A percentile compares a stretch with the other conserved stretches of the same genome.
These are phyloP conservation scores for Halictus ligatus DNA, from an alignment of 2,888 invertebrate genomes.

Conservation along the genomic window DNA sequence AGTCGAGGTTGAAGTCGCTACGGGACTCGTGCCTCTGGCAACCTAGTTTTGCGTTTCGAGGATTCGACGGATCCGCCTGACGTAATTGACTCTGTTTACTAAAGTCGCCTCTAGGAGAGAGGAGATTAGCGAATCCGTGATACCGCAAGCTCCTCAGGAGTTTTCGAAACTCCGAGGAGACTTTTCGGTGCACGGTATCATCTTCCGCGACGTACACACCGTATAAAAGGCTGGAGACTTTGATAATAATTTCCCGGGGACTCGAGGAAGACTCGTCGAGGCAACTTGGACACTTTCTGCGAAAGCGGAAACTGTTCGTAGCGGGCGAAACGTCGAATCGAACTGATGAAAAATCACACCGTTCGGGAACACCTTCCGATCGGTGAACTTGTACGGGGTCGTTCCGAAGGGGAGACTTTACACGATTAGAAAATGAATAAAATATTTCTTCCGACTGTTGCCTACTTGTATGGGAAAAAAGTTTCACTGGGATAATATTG, in stretches of 20 bases:
- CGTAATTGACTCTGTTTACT: conserved; percentile 2
- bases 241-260: background rate
- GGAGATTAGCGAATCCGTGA: conserved; percentile 1
- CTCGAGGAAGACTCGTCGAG: background rate
- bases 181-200: background rate
- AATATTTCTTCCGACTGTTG: too few species aligned
- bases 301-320: too few species aligned
- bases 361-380: too few species aligned
- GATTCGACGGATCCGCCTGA: background rate
- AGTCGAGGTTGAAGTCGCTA: conserved; percentile 8
- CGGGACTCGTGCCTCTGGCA: background rate
- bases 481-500: too few species aligned
- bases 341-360: too few species aligned
- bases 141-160: background rate
- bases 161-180: background rate
- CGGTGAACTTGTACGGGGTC: too few species aligned
- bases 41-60: conserved; percentile 8
- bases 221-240: background rate
- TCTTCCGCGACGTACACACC: background rate
- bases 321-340: too few species aligned
- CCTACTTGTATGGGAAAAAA: too few species aligned
- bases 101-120: background rate
- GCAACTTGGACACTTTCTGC: background rate
- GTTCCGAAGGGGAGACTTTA: too few species aligned
- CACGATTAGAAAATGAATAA: too few species aligned